Conservation (phyloP, 2,113 vertebrate species). For the Megalops atlanticus region DNA sequence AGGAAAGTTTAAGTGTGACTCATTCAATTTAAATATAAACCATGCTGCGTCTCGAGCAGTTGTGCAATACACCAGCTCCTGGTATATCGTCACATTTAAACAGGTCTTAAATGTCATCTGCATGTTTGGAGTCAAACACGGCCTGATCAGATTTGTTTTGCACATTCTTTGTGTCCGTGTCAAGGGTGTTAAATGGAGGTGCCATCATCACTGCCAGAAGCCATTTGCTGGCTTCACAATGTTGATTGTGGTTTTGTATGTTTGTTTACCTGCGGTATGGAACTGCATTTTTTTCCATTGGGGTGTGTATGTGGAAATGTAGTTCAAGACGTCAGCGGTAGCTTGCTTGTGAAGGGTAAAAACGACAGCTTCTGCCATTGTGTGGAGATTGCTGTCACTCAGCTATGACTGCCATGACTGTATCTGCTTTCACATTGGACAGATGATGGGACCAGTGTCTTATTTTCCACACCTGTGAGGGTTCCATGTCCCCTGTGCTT, state of each 20-base stretch:
- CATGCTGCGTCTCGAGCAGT: background rate
- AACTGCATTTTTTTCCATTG: background rate
- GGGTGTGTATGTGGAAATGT: background rate
- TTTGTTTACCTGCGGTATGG: background rate
- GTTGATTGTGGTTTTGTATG: background rate
- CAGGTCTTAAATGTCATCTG: background rate
- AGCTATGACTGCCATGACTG: no score
- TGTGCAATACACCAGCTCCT: background rate
- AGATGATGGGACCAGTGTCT: no score
- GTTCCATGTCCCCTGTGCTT: background rate
- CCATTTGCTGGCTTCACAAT: background rate
- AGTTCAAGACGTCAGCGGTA: background rate
- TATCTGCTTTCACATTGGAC: no score
- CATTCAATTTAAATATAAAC: background rate
- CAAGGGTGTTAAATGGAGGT: background rate
- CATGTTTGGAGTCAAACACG: background rate
- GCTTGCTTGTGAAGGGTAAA: background rate
- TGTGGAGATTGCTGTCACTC: no score
- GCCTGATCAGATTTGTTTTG: no score
- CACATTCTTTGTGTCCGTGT: no score
- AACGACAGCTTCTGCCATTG: background rate
- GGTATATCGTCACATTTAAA: background rate
- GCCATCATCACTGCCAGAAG: background rate
- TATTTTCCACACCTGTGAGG: no score
- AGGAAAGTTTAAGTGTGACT: background rate